Evolutionary conservation across 2,113 vertebrate genomes (phyloP).

Genomic region (Penelope pileata): DNA sequence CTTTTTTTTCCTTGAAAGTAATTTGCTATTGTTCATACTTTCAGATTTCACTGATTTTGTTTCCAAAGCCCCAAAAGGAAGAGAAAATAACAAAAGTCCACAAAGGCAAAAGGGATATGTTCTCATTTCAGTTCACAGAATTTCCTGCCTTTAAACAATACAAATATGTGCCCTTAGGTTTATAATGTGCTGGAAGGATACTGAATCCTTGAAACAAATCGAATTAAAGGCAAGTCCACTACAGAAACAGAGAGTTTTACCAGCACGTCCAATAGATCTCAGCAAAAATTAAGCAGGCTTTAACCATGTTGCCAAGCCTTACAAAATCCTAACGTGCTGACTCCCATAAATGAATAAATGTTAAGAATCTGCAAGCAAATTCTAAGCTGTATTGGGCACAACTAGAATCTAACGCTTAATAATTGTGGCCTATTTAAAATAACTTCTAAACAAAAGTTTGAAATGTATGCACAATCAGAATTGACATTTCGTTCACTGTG

Average conservation of each 20-base stretch:
- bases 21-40: constrained; percentile 62
- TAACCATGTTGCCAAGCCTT: not conserved
- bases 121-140: constrained; percentile 64
- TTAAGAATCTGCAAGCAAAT: not conserved
- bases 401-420: not conserved
- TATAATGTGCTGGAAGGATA: constrained; percentile 1
- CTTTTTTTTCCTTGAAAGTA: constrained; percentile 54
- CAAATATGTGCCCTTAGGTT: constrained; percentile 44
- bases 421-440: not conserved
- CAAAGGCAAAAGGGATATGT: constrained; percentile 54
- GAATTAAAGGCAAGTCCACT: constrained; percentile 39
- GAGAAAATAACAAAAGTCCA: constrained; percentile 55
- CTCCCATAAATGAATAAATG: not conserved
- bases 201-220: constrained; percentile 44
- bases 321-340: not conserved
- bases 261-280: constrained; percentile 2
- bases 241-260: constrained; percentile 3
- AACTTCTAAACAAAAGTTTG: not conserved
- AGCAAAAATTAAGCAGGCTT: constrained; percentile 18
- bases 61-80: constrained; percentile 66
- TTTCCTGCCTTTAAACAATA: constrained; percentile 67
- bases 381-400: not conserved
- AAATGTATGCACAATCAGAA: not conserved
- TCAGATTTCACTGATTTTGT: constrained; percentile 56
- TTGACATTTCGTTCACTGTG: fast-evolving